Conservation (phyloP, 2,797 vertebrate genomes). For the Danio jaintianensis region DNA sequence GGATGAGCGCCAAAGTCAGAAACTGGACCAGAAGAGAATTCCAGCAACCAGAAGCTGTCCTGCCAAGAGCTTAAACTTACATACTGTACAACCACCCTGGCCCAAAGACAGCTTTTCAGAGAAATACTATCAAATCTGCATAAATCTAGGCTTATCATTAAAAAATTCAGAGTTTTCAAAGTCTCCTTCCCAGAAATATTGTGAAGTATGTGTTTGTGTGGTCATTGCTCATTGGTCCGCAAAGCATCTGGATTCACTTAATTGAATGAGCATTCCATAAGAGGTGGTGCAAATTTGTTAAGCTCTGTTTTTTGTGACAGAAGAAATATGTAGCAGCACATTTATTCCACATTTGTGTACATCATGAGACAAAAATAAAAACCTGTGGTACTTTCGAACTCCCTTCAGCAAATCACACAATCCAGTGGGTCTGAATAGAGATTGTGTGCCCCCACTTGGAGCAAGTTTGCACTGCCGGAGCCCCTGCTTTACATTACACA, state of each 20-base stretch:
- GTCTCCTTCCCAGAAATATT: conserved; percentile 21
- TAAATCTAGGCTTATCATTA: conserved; percentile 31
- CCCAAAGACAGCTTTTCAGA: conserved; percentile 26
- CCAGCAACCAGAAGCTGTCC: conserved; percentile 44
- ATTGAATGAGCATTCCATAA: conserved; percentile 30
- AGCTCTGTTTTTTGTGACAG: neutral
- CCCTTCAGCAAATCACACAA: conserved; percentile 46
- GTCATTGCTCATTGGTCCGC: conserved; percentile 27
- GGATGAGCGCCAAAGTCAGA: conserved; percentile 32
- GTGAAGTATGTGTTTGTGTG: conserved; percentile 37
- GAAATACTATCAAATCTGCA: conserved; percentile 15
- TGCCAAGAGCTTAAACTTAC: conserved; percentile 54
- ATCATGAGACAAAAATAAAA: neutral
- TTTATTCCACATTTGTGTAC: neutral
- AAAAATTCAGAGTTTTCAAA: neutral
- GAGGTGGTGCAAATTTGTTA: conserved; percentile 30
- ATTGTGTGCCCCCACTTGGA: conserved; percentile 28
- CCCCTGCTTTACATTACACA: conserved; percentile 29
- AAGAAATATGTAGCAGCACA: neutral
- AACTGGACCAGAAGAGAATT: conserved; percentile 51
- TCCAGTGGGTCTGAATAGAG: conserved; percentile 51
- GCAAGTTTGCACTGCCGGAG: conserved; percentile 26
- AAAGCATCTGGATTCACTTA: conserved; percentile 56
- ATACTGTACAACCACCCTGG: conserved; percentile 7
- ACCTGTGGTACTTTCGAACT: neutral